Conservation (phyloP, 2,797 vertebrate genomes). For the Australoheros facetus region DNA sequence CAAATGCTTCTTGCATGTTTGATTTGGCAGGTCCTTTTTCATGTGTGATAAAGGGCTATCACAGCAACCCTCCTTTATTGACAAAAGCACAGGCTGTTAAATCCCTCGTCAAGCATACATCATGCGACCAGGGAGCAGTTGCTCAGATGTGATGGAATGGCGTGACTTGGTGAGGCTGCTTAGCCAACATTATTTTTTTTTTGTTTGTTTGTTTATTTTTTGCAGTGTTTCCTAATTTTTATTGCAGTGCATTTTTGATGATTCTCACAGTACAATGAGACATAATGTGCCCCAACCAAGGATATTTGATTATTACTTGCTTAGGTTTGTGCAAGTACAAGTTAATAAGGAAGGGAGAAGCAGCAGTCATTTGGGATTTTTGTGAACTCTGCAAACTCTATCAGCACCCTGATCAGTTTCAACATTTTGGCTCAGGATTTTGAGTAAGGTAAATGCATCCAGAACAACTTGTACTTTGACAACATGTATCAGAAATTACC, state of each 20-base stretch:
- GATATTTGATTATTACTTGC: not conserved
- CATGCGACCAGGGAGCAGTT: slow-evolving; percentile 13
- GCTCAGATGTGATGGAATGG: slow-evolving; percentile 16
- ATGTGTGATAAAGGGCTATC: slow-evolving; percentile 8
- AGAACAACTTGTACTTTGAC: not conserved
- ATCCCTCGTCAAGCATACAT: slow-evolving; percentile 41
- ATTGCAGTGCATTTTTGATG: not conserved
- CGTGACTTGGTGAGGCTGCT: not conserved
- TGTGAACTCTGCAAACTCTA: not conserved
- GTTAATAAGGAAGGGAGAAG: not conserved
- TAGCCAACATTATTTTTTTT: not conserved
- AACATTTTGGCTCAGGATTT: not conserved
- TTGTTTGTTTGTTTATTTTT: not conserved
- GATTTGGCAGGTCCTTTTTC: slow-evolving; percentile 5
- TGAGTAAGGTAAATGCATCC: not conserved
- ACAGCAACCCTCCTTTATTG: slow-evolving; percentile 31
- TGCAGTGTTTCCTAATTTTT: not conserved
- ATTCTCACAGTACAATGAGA: not conserved
- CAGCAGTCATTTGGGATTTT: not conserved
- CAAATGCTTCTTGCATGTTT: not conserved
- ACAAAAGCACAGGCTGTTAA: slow-evolving; percentile 35
- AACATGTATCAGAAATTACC: not conserved
- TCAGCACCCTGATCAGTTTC: not conserved
- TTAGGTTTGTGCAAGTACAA: not conserved
- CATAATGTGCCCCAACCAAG: not conserved